phyloP scores from a whole-genome alignment of 2,888 invertebrate genomes.

The Cordilura impudica region DNA sequence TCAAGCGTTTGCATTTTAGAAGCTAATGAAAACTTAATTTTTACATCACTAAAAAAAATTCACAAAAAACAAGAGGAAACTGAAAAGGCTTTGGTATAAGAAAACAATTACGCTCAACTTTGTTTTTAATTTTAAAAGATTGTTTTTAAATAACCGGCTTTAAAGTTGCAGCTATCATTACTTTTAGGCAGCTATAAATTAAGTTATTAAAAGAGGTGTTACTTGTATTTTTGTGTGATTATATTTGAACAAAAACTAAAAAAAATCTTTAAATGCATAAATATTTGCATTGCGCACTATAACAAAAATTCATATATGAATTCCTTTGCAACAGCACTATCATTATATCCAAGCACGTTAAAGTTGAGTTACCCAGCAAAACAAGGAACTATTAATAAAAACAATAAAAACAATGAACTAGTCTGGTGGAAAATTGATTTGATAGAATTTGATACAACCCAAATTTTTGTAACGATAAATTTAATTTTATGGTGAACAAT shows the following conservation, averaged over 20 bases:
- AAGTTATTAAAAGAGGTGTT: constrained; percentile 63
- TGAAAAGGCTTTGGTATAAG: background rate
- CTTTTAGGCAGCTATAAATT: constrained; percentile 49
- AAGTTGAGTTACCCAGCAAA: constrained; percentile 11
- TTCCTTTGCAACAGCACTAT: constrained; percentile 14
- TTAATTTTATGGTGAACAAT: no score
- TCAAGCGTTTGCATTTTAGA: no score
- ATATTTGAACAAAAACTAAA: background rate
- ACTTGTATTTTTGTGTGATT: constrained; percentile 3
- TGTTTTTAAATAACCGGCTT: background rate
- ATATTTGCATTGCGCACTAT: constrained; percentile 40
- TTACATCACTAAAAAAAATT: constrained; percentile 12
- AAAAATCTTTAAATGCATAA: constrained; percentile 15
- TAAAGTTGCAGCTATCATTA: constrained; percentile 28
- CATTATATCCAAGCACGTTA: constrained; percentile 11
- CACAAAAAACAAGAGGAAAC: background rate
- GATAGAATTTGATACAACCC: no score
- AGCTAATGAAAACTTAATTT: constrained; percentile 34
- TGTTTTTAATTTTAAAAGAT: background rate
- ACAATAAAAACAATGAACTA: no score
- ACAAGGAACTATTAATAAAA: background rate
- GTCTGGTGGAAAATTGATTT: no score
- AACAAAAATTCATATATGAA: background rate
- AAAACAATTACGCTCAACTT: background rate
- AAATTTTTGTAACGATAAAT: no score